Evolutionary conservation across 2,113 vertebrate genomes (phyloP), one percentile per base, ranked within the genome.

Genomic region (Colaptes auratus): DNA sequence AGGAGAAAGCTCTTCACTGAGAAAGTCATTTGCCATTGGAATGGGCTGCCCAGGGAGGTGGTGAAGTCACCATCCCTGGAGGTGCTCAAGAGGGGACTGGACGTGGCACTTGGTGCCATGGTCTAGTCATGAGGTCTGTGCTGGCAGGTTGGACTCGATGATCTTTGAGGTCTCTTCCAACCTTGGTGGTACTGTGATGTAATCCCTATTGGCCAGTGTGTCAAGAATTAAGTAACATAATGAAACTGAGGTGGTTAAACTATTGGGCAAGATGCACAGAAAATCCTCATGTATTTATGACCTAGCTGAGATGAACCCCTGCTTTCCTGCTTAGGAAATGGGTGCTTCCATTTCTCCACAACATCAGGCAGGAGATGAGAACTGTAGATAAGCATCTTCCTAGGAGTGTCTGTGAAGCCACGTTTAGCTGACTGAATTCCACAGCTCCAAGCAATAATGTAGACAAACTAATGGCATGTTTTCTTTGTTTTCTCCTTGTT

Each of bases 371-470:
- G 42, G 44, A 72, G 36, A 70, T 2, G 2, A 13, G 50, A 92
- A 35, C 17, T 7, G 12, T 0, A 0, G 18, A n/a, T n/a, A 50
- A 55, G n/a, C 11, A 52, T 19, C 3, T 83, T 86, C 28, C 78
- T 77, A 78, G 28, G 66, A 82, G 10, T 56, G 17, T 25, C 60
- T 60, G 56, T 60, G n/a, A 27, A 42, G 30, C 23, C 82, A 58
- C 3, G 14, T 56, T 95, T 71, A 61, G 20, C 36, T 81, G 53
- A 28, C 36, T 82, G 50, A 53, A 42, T 87, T 79, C 42, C 46
- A 92, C 16, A 85, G 35, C 36, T 88, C 59, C 35, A 76, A 71
- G 31, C 11, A 94, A 55, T 27, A 84, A 69, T 82, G 36, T 73
- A 52, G 71, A 53, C 28, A 92, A 96, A 85, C 58, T 56, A 86